Evolutionary conservation across 2,888 invertebrate species (phyloP).

Genomic region (Pocota personata): DNA sequence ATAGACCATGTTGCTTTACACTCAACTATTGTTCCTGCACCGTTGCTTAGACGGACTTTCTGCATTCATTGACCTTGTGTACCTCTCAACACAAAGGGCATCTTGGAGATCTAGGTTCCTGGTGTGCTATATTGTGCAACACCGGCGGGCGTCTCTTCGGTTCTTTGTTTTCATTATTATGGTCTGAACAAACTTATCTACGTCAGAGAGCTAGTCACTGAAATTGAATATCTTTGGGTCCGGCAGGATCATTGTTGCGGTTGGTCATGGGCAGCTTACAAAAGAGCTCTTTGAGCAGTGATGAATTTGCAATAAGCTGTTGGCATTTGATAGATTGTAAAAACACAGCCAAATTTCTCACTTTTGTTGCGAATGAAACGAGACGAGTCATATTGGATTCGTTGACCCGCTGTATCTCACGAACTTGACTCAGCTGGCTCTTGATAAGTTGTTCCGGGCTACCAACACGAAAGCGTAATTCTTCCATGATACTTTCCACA

Average conservation of each 20-base stretch:
- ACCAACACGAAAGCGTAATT: conserved; percentile 54
- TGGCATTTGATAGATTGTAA: too few relatives aligned
- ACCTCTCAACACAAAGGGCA: too few relatives aligned
- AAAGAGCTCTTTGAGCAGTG: conserved; percentile 12
- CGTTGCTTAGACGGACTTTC: neutral
- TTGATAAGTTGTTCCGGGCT: conserved; percentile 65
- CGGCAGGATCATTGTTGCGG: too few relatives aligned
- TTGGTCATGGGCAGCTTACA: conserved; percentile 1
- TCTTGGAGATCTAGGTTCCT: too few relatives aligned
- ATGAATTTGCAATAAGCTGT: conserved; percentile 52
- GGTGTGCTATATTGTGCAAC: too few relatives aligned
- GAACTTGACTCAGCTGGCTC: conserved; percentile 53
- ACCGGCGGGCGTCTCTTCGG: conserved; percentile 15
- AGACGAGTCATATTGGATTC: too few relatives aligned
- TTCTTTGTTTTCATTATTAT: conserved; percentile 7
- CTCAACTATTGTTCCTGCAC: neutral
- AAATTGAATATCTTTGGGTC: too few relatives aligned
- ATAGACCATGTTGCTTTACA: neutral
- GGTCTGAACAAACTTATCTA: conserved; percentile 31
- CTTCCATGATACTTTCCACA: conserved; percentile 27
- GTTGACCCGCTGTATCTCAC: conserved; percentile 37
- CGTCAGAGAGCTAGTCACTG: conserved; percentile 9
- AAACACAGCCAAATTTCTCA: too few relatives aligned
- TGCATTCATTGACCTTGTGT: too few relatives aligned
- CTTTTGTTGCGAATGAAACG: too few relatives aligned